Percentiles rank a stretch among this genome's conserved stretches.
Evolutionary conservation across 2,888 invertebrate species (phyloP).

Genomic region (Panzeria rudis): DNA sequence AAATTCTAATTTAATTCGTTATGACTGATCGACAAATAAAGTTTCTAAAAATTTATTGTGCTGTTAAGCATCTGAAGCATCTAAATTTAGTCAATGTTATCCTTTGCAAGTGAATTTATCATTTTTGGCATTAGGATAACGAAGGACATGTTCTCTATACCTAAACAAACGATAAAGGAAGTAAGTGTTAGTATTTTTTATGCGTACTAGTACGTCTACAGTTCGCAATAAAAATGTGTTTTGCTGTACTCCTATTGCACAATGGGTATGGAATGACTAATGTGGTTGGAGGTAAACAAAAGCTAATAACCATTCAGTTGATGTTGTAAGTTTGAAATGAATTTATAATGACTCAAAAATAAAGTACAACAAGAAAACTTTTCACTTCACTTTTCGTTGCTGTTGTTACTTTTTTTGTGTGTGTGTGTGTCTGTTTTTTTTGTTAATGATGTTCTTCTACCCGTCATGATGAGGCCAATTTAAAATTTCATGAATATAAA

Average conservation of each 20-base stretch:
- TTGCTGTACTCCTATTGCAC: background rate
- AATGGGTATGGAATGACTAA: background rate
- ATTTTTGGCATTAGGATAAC: background rate
- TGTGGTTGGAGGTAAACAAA: slow-evolving; percentile 10
- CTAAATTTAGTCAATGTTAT: background rate
- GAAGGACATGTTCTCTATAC: background rate
- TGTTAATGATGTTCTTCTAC: slow-evolving; percentile 61
- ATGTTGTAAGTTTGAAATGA: slow-evolving; percentile 67
- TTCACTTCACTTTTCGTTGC: slow-evolving; percentile 10
- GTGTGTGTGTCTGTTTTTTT: background rate
- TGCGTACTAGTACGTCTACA: slow-evolving; percentile 9
- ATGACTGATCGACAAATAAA: background rate
- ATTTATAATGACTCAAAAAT: slow-evolving; percentile 66
- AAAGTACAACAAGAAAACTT: slow-evolving; percentile 37
- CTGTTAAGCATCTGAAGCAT: background rate
- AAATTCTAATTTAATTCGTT: too few species aligned
- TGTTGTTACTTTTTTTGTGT: slow-evolving; percentile 20
- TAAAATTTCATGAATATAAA: slow-evolving; percentile 75
- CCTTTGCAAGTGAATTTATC: background rate
- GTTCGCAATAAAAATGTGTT: slow-evolving; percentile 31
- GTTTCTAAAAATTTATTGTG: background rate
- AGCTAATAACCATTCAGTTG: slow-evolving; percentile 55
- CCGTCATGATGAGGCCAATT: slow-evolving; percentile 72
- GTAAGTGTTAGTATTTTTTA: background rate
- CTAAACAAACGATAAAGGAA: background rate